A percentile compares a stretch with the other conserved stretches of the same genome.
These are phyloP conservation scores for Cassiopea andromeda DNA, from an alignment of 30 jellyfish, hydroid and myxozoan genomes.

Conservation along the genomic window DNA sequence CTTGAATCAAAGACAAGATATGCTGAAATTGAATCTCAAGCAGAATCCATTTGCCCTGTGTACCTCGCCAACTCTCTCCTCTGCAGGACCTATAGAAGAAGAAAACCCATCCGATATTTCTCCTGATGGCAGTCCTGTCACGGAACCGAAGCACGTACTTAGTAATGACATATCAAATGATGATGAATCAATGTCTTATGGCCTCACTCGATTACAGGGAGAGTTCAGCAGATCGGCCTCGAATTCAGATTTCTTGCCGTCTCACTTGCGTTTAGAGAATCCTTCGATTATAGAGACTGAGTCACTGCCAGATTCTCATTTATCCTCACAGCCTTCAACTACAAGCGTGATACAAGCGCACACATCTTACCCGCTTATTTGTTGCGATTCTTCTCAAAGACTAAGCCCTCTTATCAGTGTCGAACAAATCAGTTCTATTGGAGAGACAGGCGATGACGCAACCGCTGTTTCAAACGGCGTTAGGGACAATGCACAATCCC, in stretches of 20 bases:
- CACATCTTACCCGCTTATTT: not conserved
- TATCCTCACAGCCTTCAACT: not conserved
- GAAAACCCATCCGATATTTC: conserved; percentile 81
- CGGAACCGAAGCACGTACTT: conserved; percentile 19
- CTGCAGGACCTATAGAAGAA: conserved; percentile 82
- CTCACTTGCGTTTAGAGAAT: not conserved
- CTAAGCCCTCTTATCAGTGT: not conserved
- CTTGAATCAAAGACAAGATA: conserved; percentile 24
- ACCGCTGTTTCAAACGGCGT: conserved; percentile 4
- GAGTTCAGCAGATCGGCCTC: not conserved
- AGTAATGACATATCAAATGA: not conserved
- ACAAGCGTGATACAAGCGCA: not conserved
- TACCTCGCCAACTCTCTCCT: conserved; percentile 54
- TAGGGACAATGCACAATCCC: conserved; percentile 61
- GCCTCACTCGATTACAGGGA: not conserved
- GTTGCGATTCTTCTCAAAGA: conserved; percentile 2
- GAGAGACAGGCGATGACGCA: conserved; percentile 39
- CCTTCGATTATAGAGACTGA: too few relatives aligned
- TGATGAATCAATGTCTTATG: not conserved
- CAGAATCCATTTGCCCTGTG: conserved; percentile 54
- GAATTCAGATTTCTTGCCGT: not conserved
- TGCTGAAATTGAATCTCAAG: conserved; percentile 31
- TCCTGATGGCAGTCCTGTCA: conserved; percentile 41
- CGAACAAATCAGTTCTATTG: conserved; percentile 59
- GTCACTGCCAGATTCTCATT: not conserved